Evolutionary conservation across 2,113 vertebrate species (phyloP).

Genomic region (Erythrolamprus reginae): DNA sequence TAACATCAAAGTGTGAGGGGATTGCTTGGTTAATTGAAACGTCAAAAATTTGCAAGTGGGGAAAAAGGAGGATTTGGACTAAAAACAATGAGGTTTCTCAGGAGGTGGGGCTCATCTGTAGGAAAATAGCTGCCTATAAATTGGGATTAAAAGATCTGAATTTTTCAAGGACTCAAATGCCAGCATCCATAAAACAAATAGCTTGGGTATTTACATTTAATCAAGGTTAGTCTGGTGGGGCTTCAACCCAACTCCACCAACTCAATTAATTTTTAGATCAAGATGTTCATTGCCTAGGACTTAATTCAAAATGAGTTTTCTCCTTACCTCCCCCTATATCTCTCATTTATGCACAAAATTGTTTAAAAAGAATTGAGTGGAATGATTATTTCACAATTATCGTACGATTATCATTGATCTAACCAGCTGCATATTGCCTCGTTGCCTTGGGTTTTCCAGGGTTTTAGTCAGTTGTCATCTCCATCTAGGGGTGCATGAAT

Average conservation of each 20-base stretch:
- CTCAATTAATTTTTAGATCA: conserved; percentile 1
- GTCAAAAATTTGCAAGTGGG: not conserved
- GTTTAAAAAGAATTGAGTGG: not conserved
- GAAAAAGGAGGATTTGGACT: not conserved
- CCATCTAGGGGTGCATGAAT: not conserved
- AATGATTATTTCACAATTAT: not conserved
- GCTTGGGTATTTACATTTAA: not conserved
- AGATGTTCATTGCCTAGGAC: not conserved
- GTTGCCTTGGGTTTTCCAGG: not conserved
- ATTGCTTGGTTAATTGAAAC: not conserved
- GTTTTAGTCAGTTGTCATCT: not conserved
- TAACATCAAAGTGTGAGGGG: not conserved
- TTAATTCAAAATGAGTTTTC: conserved; percentile 1
- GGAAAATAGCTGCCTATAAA: not conserved
- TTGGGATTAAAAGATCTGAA: not conserved
- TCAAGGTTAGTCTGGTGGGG: not conserved
- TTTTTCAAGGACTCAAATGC: not conserved
- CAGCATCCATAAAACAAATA: conserved; percentile 8
- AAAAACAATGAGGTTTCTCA: not conserved
- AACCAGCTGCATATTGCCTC: not conserved
- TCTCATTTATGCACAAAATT: not conserved
- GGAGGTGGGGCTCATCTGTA: not conserved
- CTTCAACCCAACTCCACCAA: not conserved
- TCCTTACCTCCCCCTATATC: not conserved
- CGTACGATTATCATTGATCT: not conserved